phyloP scores from a whole-genome alignment of 2,888 invertebrate genomes.

The Dasysyrphus albostriatus region DNA sequence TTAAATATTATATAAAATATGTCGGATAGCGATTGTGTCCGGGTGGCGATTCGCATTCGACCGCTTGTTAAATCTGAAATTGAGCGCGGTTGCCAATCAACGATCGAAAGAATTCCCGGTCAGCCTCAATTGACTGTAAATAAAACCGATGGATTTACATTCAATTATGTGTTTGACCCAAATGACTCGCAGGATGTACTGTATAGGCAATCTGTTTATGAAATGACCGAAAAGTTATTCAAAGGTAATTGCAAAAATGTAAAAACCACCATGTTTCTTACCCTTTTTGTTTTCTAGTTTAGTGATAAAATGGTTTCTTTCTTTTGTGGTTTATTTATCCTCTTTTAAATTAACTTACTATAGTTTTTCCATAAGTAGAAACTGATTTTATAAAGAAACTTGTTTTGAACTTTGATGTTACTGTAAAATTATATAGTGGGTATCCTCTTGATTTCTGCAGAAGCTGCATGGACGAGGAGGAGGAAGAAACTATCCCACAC shows the following conservation, averaged over 20 bases:
- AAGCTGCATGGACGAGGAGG: too few species aligned
- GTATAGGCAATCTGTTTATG: slow-evolving; percentile 89
- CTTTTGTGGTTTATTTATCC: too few species aligned
- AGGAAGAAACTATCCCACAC: too few species aligned
- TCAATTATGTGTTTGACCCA: slow-evolving; percentile 91
- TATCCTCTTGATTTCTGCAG: too few species aligned
- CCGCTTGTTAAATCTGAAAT: slow-evolving; percentile 91
- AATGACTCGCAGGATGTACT: slow-evolving; percentile 89
- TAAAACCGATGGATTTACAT: slow-evolving; percentile 90
- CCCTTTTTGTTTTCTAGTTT: too few species aligned
- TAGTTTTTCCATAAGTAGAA: too few species aligned
- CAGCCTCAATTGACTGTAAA: slow-evolving; percentile 89
- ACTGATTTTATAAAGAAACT: too few species aligned
- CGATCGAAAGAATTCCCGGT: slow-evolving; percentile 88
- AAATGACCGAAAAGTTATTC: slow-evolving; percentile 90
- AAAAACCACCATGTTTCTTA: background rate
- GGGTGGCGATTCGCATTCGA: slow-evolving; percentile 93
- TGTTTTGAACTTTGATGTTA: too few species aligned
- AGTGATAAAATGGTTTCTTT: too few species aligned
- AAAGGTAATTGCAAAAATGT: slow-evolving; percentile 85
- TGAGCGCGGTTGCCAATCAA: slow-evolving; percentile 89
- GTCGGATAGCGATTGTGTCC: slow-evolving; percentile 78
- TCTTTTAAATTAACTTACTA: too few species aligned
- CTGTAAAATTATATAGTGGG: too few species aligned
- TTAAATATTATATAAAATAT: slow-evolving; percentile 22